phyloP scores from a whole-genome alignment of 2,797 vertebrate genomes.

The Paguma larvata region DNA sequence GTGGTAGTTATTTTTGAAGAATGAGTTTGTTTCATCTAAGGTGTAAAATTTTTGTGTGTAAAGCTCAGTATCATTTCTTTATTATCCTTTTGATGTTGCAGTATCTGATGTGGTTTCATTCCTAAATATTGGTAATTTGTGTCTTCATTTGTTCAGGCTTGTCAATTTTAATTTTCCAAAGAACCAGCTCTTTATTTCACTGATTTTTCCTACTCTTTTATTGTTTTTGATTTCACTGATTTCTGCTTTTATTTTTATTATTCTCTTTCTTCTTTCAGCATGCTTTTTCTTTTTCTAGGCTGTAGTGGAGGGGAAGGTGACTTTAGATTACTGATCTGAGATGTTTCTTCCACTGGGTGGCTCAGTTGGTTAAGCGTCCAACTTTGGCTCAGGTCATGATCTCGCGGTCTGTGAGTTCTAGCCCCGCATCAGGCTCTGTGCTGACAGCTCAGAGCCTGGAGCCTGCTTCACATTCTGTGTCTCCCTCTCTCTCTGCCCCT shows the following conservation, averaged over 20 bases:
- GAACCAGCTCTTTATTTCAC: neutral
- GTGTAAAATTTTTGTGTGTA: neutral
- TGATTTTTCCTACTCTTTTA: slow-evolving; percentile 16
- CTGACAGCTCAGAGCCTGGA: no score
- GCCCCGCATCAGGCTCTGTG: no score
- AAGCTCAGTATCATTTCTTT: neutral
- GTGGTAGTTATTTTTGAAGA: neutral
- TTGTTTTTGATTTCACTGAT: neutral
- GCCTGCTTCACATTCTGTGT: no score
- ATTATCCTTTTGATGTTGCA: neutral
- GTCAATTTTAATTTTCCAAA: neutral
- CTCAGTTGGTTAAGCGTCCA: no score
- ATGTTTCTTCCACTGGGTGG: neutral
- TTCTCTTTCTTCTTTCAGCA: neutral
- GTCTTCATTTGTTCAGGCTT: neutral
- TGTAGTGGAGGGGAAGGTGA: neutral
- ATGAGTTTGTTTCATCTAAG: neutral
- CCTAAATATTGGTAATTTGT: neutral
- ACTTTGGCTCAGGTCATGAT: no score
- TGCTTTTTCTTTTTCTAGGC: neutral
- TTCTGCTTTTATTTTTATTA: slow-evolving; percentile 20
- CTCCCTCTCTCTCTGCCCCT: no score
- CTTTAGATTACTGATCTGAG: neutral
- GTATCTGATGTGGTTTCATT: neutral
- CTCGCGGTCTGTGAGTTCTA: no score